Evolutionary conservation across 2,797 vertebrate genomes (phyloP), one percentile per base, ranked within the genome.

Genomic region (Esox lucius): DNA sequence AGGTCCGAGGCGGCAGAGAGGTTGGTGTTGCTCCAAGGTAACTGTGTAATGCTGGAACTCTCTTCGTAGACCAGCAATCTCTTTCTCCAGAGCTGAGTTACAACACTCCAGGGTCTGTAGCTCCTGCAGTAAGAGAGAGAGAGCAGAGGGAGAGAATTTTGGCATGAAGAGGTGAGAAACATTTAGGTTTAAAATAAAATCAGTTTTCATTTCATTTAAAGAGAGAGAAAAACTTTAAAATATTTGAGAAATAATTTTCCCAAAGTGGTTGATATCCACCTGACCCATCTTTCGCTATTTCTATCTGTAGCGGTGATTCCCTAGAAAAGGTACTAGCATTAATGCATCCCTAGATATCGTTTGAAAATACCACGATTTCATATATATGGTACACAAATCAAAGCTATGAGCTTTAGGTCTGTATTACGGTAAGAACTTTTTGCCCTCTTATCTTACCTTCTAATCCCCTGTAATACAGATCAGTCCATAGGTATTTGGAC

Each of bases 101-200:
- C 91, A 86, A 7, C 15, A 75, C 74, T 95, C 94, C 17, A 92
- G 81, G n/a, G 6, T 0, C 85, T 94, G 91, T 12, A 94, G 84
- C 74, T 94, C 93, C 94, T 95, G n/a, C 26, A 22, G 39, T 49
- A 19, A 76, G 31, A 67, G 70, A 22, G 13, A 74, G n/a, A 46
- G 53, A 49, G 1, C 15, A 26, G 42, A 39, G 35, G 35, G 35
- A 39, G 5, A 39, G 2, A 3, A 5, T 5, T 39, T 39, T 39
- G 5, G 35, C 35, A 39, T 39, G 35, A 39, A 39, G 35, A 35
- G 35, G 35, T 39, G 35, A 39, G 26, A 35, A 64, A 1, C 48
- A 35, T 2, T 51, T 35, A 46, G 65, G 7, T 8, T 39, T 39
- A 39, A 39, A 39, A 31, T 31, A 31, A 5, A 39, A 39, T 39